Evolutionary conservation across 2,797 vertebrate genomes (phyloP).

Genomic region (Parauchenoglanis punctatus): DNA sequence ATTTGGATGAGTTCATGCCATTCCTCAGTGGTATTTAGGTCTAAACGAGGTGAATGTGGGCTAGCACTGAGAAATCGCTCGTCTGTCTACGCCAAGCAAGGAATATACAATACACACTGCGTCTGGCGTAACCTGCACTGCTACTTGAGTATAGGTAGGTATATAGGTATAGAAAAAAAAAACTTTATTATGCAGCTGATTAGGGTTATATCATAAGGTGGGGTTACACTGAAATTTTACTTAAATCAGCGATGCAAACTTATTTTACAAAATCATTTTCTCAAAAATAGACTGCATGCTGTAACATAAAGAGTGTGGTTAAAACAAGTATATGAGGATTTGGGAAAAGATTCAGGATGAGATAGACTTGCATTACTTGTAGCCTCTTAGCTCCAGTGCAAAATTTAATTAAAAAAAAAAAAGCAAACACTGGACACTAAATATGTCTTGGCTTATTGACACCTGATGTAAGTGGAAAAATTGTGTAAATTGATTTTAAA

Average conservation of each 20-base stretch:
- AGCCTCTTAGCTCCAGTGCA: neutral
- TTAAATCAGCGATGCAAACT: no score
- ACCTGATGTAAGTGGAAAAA: neutral
- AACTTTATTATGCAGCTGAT: neutral
- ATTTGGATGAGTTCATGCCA: neutral
- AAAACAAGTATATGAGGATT: neutral
- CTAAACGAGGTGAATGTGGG: neutral
- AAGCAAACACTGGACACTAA: neutral
- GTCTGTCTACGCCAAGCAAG: neutral
- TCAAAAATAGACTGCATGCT: neutral
- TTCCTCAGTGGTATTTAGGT: constrained; percentile 8
- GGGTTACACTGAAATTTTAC: no score
- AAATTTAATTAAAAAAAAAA: neutral
- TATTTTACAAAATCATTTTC: neutral
- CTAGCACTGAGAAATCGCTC: neutral
- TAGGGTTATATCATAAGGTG: neutral
- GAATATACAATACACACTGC: neutral
- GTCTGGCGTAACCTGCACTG: neutral
- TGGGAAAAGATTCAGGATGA: neutral
- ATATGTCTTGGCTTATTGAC: neutral
- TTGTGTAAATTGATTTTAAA: neutral
- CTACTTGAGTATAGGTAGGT: neutral
- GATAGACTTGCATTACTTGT: neutral
- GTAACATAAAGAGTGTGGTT: neutral
- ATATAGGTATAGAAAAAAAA: no score